Conservation (phyloP, 1,140 invertebrate genomes). For the Lepeophtheirus salmonis region DNA sequence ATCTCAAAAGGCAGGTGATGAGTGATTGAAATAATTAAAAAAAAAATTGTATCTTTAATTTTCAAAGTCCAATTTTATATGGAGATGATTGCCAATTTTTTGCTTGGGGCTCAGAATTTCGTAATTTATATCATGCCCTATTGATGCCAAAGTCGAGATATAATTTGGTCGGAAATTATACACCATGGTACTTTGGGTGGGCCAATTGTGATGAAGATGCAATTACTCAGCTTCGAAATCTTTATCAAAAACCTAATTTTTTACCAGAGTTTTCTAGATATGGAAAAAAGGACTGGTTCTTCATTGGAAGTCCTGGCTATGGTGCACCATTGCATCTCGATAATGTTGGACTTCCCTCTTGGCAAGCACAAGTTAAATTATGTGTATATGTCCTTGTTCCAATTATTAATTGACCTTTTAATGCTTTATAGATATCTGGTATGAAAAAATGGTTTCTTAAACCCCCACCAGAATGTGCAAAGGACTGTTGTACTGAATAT, state of each 20-base stretch:
- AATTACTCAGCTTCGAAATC: constrained; percentile 47
- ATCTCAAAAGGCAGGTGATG: background rate
- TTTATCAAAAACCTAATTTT: constrained; percentile 71
- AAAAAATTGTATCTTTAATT: background rate
- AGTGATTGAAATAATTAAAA: background rate
- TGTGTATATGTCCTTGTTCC: background rate
- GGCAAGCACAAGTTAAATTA: constrained; percentile 31
- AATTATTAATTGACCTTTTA: background rate
- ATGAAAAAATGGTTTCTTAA: constrained; percentile 31
- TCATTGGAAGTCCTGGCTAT: constrained; percentile 78
- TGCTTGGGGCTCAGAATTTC: constrained; percentile 67
- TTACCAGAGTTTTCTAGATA: constrained; percentile 59
- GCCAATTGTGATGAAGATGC: constrained; percentile 70
- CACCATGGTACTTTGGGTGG: constrained; percentile 77
- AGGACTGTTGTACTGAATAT: constrained; percentile 23
- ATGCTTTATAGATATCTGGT: constrained; percentile 26
- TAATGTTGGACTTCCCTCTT: constrained; percentile 32
- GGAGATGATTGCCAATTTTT: constrained; percentile 57
- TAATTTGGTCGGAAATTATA: constrained; percentile 37
- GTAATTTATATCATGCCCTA: constrained; percentile 26
- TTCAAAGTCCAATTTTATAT: constrained; percentile 1
- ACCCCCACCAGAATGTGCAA: constrained; percentile 32
- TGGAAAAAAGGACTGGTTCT: constrained; percentile 79
- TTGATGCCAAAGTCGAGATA: constrained; percentile 45
- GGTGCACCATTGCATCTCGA: constrained; percentile 81